Percentiles rank a stretch among this genome's conserved stretches.
Evolutionary conservation across 2,113 vertebrate species (phyloP).

Genomic region (Apistogramma diplotaenia): DNA sequence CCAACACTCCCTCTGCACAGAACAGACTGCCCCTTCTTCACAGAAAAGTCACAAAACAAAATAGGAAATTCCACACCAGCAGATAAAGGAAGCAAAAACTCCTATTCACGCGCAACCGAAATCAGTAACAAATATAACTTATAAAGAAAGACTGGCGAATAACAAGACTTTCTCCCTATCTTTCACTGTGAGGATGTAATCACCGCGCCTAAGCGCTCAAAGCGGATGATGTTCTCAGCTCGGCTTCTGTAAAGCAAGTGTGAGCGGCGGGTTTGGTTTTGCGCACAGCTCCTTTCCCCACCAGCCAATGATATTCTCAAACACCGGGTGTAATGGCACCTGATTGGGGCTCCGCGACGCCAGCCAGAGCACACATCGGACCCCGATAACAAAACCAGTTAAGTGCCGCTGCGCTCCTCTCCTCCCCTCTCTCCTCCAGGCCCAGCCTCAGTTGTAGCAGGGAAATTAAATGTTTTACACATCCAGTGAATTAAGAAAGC

Average conservation of each 20-base stretch:
- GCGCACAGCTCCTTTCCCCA: conserved; percentile 86
- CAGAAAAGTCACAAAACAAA: conserved; percentile 47
- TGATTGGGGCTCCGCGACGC: conserved; percentile 78
- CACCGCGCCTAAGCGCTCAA: conserved; percentile 63
- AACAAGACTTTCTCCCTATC: conserved; percentile 35
- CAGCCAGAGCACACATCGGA: conserved; percentile 74
- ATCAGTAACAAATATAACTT: conserved; percentile 10
- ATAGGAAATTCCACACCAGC: conserved; percentile 39
- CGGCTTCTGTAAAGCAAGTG: conserved; percentile 87
- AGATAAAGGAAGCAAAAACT: neutral
- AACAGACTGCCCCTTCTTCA: conserved; percentile 52
- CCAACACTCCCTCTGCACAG: conserved; percentile 57
- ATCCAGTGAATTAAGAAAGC: conserved; percentile 55
- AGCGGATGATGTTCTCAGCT: conserved; percentile 83
- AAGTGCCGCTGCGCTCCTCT: conserved; percentile 50
- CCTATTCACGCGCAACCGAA: conserved; percentile 12
- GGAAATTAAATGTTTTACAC: conserved; percentile 66
- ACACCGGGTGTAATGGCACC: conserved; percentile 71
- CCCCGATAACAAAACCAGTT: conserved; percentile 67
- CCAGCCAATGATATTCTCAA: conserved; percentile 84
- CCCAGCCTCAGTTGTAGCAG: conserved; percentile 37
- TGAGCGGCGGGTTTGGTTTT: conserved; percentile 84
- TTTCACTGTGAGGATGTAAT: conserved; percentile 51
- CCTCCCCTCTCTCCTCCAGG: conserved; percentile 35
- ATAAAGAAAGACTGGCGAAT: neutral